Conservation (phyloP, 1,140 invertebrate genomes). For the Eriocheir sinensis region DNA sequence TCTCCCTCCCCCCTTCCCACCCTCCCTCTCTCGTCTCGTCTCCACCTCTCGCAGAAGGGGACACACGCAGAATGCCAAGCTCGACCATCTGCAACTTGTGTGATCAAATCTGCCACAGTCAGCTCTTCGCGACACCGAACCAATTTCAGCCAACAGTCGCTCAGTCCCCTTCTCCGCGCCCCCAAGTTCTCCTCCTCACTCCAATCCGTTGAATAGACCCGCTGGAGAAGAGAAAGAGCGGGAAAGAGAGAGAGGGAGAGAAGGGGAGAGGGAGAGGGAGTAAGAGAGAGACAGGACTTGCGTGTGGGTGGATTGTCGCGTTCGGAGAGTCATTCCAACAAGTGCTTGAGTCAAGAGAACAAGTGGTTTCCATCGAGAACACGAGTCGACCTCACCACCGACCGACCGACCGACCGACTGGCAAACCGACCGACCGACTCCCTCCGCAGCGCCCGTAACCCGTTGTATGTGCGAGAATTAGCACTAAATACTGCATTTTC, state of each 20-base stretch:
- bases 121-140: conserved; percentile 74
- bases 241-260: not conserved
- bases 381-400: conserved; percentile 67
- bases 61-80: conserved; percentile 71
- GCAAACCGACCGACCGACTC: too few relatives aligned
- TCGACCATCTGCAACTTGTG: conserved; percentile 71
- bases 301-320: conserved; percentile 52
- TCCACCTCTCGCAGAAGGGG: not conserved
- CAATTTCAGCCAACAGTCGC: conserved; percentile 72
- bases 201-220: conserved; percentile 66
- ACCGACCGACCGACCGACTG: too few relatives aligned
- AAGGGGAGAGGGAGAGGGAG: not conserved
- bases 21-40: not conserved
- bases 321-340: conserved; percentile 75
- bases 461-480: conserved; percentile 45
- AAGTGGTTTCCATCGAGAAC: conserved; percentile 75
- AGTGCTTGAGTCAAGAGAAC: conserved; percentile 74
- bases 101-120: conserved; percentile 75
- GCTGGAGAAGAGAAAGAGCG: not conserved
- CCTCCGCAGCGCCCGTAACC: not conserved
- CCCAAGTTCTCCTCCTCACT: conserved; percentile 58
- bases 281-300: not conserved
- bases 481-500: conserved; percentile 50
- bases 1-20: not conserved
- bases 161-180: conserved; percentile 67